Evolutionary conservation across 2,797 vertebrate genomes (phyloP), one percentile per base, ranked within the genome.

Genomic region (Buphagus erythrorhynchus): DNA sequence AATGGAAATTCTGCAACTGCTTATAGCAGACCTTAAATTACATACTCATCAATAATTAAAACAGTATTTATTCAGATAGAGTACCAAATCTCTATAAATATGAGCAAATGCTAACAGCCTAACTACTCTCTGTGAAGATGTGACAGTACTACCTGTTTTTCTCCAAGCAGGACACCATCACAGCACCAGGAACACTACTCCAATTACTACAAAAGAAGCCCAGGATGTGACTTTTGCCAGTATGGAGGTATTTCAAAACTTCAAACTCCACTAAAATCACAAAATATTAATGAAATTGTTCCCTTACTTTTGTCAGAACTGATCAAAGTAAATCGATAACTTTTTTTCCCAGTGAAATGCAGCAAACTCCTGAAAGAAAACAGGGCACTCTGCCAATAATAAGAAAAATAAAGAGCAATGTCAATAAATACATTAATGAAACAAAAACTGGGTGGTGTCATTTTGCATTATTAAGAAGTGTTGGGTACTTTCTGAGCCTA

Each of bases 141-240:
- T 4, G 9, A 45, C 0, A n/a, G 31, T 0, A 17, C 11, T 45
- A 33, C 5, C 42, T 62, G 61, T 7, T 89, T 10, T 62, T 6
- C 13, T 43, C 25, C 75, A 38, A 36, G 31, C 49, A 67, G 40
- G 17, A 18, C 26, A 74, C 5, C 33, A 25, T 13, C 22, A 15
- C 6, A 35, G 31, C 83, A 79, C 38, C 45, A 35, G 3, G 2
- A 80, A 48, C 10, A 58, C 4, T 40, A 20, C 29, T 65, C 15
- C 18, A 63, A 1, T 10, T 29, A 62, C 22, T 29, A 24, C 1
- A 29, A 49, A 63, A 58, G 9, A 36, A 33, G 29, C 4, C 31
- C 77, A 22, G 25, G 28, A 24, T 12, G 10, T 16, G 14, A 66
- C 46, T 74, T 84, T 21, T 57, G 43, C 13, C 55, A 45, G 6